phyloP scores from a whole-genome alignment of 2,113 vertebrate species.

The Neomonachus schauinslandi region DNA sequence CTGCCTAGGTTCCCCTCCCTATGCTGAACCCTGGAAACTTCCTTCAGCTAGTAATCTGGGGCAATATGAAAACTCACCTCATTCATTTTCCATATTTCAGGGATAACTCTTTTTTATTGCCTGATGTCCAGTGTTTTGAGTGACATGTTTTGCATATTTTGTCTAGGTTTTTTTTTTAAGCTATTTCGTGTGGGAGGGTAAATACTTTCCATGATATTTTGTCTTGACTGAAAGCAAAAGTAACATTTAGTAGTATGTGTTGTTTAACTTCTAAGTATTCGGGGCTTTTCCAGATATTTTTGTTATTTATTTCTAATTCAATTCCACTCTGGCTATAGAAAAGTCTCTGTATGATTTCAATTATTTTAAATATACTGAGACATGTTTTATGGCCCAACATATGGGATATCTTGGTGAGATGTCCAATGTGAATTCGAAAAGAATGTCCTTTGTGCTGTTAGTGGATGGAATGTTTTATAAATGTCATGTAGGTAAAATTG shows the following conservation, averaged over 20 bases:
- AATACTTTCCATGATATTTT: not conserved
- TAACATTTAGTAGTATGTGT: not conserved
- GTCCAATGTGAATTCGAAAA: not conserved
- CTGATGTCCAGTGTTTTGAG: not conserved
- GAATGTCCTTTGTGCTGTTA: slow-evolving; percentile 8
- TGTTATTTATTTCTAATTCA: slow-evolving; percentile 7
- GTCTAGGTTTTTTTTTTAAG: not conserved
- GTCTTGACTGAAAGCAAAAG: not conserved
- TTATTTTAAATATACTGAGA: not conserved
- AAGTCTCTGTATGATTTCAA: not conserved
- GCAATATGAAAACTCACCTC: not conserved
- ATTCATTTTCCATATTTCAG: not conserved
- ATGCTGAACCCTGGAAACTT: not conserved
- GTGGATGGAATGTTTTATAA: not conserved
- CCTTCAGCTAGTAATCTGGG: not conserved
- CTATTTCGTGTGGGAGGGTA: not conserved
- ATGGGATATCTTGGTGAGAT: not conserved
- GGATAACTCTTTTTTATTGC: not conserved
- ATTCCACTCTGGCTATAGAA: not conserved
- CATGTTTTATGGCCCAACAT: not conserved
- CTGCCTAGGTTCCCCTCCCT: not conserved
- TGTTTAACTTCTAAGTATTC: not conserved
- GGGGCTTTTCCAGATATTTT: not conserved
- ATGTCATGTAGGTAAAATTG: not conserved
- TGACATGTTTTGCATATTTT: not conserved